Conservation (phyloP, 2,113 vertebrate genomes). For the Pomatorhinus ruficollis region DNA sequence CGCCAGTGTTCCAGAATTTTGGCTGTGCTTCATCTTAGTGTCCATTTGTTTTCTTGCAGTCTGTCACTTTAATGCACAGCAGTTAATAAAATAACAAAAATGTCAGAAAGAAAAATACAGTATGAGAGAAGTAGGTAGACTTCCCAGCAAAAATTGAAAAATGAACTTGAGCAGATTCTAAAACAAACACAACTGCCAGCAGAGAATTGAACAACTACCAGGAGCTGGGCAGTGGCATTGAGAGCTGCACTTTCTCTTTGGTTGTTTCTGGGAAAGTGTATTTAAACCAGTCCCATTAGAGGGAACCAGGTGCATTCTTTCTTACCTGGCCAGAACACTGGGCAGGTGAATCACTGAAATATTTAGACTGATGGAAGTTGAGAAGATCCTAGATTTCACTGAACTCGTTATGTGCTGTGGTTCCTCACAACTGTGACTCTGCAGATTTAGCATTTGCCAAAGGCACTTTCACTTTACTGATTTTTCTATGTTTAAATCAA, state of each 20-base stretch:
- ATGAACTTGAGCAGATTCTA: neutral
- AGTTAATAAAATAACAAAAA: slow-evolving; percentile 26
- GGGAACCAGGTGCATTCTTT: neutral
- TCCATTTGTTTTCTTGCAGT: slow-evolving; percentile 15
- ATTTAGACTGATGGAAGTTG: rapidly evolving
- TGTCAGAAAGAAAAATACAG: slow-evolving; percentile 13
- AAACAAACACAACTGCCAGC: neutral
- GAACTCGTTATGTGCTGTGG: neutral
- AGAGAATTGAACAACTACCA: neutral
- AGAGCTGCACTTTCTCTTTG: neutral
- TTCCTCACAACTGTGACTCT: neutral
- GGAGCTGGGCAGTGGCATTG: neutral
- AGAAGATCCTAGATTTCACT: neutral
- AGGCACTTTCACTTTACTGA: neutral
- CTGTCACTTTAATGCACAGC: neutral
- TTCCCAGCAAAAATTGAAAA: neutral
- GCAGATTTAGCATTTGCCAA: neutral
- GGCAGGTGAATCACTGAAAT: neutral
- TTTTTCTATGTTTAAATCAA: neutral
- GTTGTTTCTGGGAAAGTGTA: neutral
- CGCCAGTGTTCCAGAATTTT: neutral
- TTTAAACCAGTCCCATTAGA: neutral
- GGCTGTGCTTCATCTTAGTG: neutral
- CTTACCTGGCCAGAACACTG: neutral
- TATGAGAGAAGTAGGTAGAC: neutral